A percentile compares a stretch with the other conserved stretches of the same genome.
phyloP scores from a whole-genome alignment of 1,140 invertebrate species.

The Pygmarrhopalites habei region DNA sequence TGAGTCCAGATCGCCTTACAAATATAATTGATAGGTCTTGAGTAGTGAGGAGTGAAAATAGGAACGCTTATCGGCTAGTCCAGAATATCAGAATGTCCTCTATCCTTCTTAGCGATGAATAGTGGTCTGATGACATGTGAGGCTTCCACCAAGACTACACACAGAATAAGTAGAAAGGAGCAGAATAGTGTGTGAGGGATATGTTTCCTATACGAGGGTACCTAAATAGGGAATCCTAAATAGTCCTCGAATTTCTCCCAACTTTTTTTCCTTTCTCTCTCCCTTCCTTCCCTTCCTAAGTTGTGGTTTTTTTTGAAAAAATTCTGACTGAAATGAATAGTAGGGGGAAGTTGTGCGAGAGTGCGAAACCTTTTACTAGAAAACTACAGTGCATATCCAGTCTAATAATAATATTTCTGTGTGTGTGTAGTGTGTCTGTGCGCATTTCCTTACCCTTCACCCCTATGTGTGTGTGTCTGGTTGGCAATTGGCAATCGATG shows the following conservation, averaged over 20 bases:
- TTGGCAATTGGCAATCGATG: no score
- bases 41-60: neutral
- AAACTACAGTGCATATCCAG: no score
- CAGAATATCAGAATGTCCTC: slow-evolving; percentile 1
- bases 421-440: no score
- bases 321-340: neutral
- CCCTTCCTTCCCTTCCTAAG: neutral
- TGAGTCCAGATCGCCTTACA: no score
- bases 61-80: slow-evolving; percentile 1
- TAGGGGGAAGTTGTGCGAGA: neutral
- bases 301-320: neutral
- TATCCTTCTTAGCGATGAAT: slow-evolving; percentile 5
- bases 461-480: no score
- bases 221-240: neutral
- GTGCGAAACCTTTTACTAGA: no score
- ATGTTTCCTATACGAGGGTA: no score
- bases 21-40: neutral
- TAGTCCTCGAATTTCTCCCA: neutral
- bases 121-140: slow-evolving; percentile 1
- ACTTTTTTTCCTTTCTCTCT: neutral
- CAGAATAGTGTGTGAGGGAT: neutral
- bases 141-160: neutral
- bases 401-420: no score
- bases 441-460: no score
- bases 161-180: neutral